These are phyloP conservation scores for Meloidogyne hapla DNA, from an alignment of 1,140 invertebrate genomes.

Conservation along the genomic window DNA sequence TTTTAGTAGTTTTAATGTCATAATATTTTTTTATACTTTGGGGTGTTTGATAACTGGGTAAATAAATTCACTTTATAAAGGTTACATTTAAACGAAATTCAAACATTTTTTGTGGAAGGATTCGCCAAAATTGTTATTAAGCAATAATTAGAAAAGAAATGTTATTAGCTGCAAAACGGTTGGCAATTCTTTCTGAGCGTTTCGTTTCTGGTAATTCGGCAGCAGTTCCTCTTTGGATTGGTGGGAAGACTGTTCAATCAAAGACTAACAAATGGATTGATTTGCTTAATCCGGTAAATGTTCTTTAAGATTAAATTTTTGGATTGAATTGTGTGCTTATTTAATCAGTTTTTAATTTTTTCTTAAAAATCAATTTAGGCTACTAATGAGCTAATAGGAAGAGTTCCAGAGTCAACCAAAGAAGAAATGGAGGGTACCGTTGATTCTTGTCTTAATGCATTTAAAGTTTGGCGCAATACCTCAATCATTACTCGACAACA, in stretches of 20 bases:
- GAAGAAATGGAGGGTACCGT: slow-evolving; percentile 89
- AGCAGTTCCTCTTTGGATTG: slow-evolving; percentile 63
- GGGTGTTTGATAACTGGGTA: no score
- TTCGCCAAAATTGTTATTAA: no score
- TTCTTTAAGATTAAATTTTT: background rate
- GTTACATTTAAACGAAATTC: no score
- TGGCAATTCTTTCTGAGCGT: background rate
- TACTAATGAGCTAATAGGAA: slow-evolving; percentile 72
- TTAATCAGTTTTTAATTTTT: slow-evolving; percentile 6
- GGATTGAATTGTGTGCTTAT: no score
- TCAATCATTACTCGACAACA: slow-evolving; percentile 90
- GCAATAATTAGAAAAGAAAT: background rate
- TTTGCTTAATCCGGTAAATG: slow-evolving; percentile 60
- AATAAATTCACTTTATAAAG: no score
- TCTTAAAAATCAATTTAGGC: slow-evolving; percentile 66
- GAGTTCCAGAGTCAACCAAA: slow-evolving; percentile 85
- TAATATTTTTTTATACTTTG: no score
- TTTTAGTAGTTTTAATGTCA: no score
- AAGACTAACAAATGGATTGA: slow-evolving; percentile 63
- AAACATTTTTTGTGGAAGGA: no score
- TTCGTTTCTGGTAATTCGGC: background rate
- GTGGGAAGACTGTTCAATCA: slow-evolving; percentile 61
- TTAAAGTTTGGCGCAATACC: slow-evolving; percentile 81
- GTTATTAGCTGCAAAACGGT: background rate
- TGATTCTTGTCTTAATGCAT: slow-evolving; percentile 79